Evolutionary conservation across 2,888 invertebrate genomes (phyloP).

Genomic region (Pyrochroa serraticornis): DNA sequence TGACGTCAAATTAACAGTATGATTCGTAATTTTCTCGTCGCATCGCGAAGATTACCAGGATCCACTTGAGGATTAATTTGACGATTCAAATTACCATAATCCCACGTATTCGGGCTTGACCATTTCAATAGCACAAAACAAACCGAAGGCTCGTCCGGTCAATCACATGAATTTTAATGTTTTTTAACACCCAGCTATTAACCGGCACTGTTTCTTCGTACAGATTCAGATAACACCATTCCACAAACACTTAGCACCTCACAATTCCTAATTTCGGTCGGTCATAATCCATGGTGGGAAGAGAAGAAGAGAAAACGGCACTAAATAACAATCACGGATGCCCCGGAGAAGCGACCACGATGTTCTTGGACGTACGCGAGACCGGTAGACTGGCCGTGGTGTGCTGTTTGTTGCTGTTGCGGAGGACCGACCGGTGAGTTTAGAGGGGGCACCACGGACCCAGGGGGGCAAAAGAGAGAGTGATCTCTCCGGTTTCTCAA

Average conservation of each 20-base stretch:
- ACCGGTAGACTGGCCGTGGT: conserved; percentile 45
- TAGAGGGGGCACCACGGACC: conserved; percentile 38
- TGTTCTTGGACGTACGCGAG: conserved; percentile 34
- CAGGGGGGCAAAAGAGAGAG: conserved; percentile 44
- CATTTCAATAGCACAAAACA: conserved; percentile 14
- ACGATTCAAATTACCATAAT: conserved; percentile 42
- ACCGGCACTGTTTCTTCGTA: not conserved
- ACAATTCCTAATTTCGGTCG: not conserved
- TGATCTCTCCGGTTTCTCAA: conserved; percentile 44
- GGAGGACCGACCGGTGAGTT: conserved; percentile 39
- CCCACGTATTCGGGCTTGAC: conserved; percentile 18
- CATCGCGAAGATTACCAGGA: conserved; percentile 29
- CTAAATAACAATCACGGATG: conserved; percentile 4
- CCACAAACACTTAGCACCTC: not conserved
- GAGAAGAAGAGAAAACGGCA: not conserved
- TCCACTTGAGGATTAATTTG: conserved; percentile 32
- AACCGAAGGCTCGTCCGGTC: not conserved
- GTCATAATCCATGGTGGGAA: not conserved
- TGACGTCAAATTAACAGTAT: conserved; percentile 9
- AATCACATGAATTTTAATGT: conserved; percentile 1
- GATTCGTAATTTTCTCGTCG: not conserved
- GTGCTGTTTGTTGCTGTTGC: conserved; percentile 30
- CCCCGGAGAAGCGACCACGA: conserved; percentile 12
- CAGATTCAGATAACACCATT: not conserved
- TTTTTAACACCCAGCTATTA: not conserved